Evolutionary conservation across 2,888 invertebrate genomes (phyloP), one percentile per base, ranked within the genome.

Genomic region (Harpalus rufipes): DNA sequence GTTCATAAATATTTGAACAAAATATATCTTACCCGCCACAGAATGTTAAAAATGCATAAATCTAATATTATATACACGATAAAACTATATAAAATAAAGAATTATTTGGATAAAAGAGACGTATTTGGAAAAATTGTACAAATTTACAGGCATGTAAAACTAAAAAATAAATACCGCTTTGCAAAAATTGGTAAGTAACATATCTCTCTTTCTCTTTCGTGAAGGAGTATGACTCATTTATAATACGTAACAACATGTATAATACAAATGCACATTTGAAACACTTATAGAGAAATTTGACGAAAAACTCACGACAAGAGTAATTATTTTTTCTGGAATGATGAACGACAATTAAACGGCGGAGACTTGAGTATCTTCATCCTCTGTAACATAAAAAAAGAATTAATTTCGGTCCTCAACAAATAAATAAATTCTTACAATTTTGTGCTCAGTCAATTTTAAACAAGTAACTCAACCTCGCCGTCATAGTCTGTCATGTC

Each of bases 361-460:
- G 81, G 94, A 94, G 86, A 94, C 94, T 91, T 94, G 94, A 83
- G 94, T 93, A 89, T 94, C 94, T 88, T 94, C 94, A 88, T 94
- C 94, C 92, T 94, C 94, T 94, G 92, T 86, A 91, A 92, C 89
- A 89, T 88, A 90, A 89, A 86, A 88, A 63, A n/a, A 61, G 10
- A 59, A 59, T 39, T 59, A 10, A 59, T 12, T 7, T 32, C 8
- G 18, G 39, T 61, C 14, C 44, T 51, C 44, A 51, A 51, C 44
- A 12, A 32, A 12, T 12, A 51, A 8, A 56, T 78, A 21, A 12
- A 6, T 21, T 78, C 78, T 78, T 78, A 78, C 61, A 41, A 21
- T 59, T 59, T 56, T 14, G 16, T 63, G 39, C 44, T 65, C n/a
- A 56, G 83, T 63, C 51, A 56, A 14, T 5, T 65, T 74, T 80